Evolutionary conservation across 2,888 invertebrate species (phyloP).

Genomic region (Helleia helle): DNA sequence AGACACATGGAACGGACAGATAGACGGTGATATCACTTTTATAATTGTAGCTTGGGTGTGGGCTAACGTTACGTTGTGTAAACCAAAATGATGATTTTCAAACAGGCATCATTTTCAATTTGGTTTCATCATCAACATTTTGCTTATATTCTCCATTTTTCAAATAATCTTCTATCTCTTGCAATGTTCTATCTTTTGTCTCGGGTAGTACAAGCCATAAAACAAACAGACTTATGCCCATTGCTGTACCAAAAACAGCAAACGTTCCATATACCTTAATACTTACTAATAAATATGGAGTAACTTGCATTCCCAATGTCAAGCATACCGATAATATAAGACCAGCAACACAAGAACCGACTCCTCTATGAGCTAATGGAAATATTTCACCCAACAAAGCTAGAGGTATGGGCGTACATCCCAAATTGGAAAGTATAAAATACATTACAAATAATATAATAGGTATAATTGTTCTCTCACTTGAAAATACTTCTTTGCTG

Average conservation of each 20-base stretch:
- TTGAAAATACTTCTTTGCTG: constrained; percentile 26
- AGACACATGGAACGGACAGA: no score
- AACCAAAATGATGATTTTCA: no score
- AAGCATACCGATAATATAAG: constrained; percentile 29
- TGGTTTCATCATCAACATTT: constrained; percentile 26
- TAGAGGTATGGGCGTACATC: constrained; percentile 44
- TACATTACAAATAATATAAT: constrained; percentile 33
- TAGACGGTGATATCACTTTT: no score
- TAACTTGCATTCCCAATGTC: constrained; percentile 33
- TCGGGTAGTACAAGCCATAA: constrained; percentile 30
- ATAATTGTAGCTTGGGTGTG: no score
- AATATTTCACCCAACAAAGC: constrained; percentile 46
- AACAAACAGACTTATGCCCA: constrained; percentile 21
- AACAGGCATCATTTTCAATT: constrained; percentile 22
- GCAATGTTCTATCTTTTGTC: constrained; percentile 32
- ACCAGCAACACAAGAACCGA: constrained; percentile 33
- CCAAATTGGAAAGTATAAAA: constrained; percentile 42
- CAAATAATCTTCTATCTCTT: constrained; percentile 32
- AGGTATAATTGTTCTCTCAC: constrained; percentile 31
- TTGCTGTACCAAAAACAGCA: constrained; percentile 32
- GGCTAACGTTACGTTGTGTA: no score
- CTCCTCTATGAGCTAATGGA: constrained; percentile 41
- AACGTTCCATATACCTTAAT: constrained; percentile 44
- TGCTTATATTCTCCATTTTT: constrained; percentile 29
- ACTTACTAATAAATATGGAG: constrained; percentile 32